A percentile compares a stretch with the other conserved stretches of the same genome.
Conservation (phyloP, 2,888 invertebrate species). For the Eupithecia centaureata region DNA sequence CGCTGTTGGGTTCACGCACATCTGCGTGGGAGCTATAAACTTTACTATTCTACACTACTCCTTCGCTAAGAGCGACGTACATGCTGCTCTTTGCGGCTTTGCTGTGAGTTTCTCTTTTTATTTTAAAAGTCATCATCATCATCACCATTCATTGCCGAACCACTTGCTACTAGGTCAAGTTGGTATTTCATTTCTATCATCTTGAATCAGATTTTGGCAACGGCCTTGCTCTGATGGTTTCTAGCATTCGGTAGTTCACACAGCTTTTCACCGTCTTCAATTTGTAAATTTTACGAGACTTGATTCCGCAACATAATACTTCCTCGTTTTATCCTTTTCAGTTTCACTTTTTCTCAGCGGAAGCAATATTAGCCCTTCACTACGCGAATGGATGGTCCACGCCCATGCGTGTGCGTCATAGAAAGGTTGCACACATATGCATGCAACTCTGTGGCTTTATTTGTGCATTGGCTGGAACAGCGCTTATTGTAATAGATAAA, state of each 20-base stretch:
- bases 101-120: neutral
- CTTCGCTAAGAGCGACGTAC: neutral
- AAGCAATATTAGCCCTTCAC: constrained; percentile 61
- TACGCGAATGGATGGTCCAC: constrained; percentile 65
- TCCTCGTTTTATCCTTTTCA: constrained; percentile 34
- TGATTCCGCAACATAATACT: no score
- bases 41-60: constrained; percentile 6
- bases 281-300: no score
- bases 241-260: no score
- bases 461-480: constrained; percentile 48
- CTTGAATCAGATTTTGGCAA: no score
- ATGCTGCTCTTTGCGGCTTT: constrained; percentile 8
- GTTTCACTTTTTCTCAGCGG: constrained; percentile 62
- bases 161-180: no score
- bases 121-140: no score
- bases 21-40: constrained; percentile 2
- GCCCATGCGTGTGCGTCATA: constrained; percentile 54
- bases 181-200: no score
- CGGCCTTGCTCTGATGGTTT: no score
- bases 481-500: constrained; percentile 32
- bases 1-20: constrained; percentile 1
- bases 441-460: constrained; percentile 55
- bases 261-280: neutral
- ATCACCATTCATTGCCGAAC: no score
- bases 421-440: constrained; percentile 51